A percentile compares a stretch with the other conserved stretches of the same genome.
Evolutionary conservation across 2,888 invertebrate genomes (phyloP).

Genomic region (Dryococelus australis): DNA sequence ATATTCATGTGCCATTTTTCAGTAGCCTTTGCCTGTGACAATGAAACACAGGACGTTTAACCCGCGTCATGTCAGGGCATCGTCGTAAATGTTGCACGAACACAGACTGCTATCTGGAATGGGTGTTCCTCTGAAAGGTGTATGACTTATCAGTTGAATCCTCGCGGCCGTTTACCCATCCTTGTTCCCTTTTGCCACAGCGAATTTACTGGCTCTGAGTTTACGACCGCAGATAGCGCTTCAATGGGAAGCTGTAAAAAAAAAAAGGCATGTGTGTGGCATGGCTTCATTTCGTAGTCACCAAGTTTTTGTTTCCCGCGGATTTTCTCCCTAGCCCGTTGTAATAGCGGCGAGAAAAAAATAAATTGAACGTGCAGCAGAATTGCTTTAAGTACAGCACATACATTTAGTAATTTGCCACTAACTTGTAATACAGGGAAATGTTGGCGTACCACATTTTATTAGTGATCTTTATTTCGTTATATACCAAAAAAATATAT

Average conservation of each 20-base stretch:
- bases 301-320: neutral
- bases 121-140: neutral
- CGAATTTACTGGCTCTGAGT: neutral
- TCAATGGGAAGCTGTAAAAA: neutral
- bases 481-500: too few species aligned
- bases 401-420: too few species aligned
- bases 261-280: neutral
- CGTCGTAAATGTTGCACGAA: neutral
- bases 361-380: too few species aligned
- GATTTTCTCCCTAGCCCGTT: neutral
- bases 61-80: neutral
- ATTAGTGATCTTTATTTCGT: too few species aligned
- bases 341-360: too few species aligned
- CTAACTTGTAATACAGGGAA: too few species aligned
- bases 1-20: too few species aligned
- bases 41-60: too few species aligned
- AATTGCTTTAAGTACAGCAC: too few species aligned
- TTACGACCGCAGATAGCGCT: slow-evolving; percentile 16
- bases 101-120: neutral
- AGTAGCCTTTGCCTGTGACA: too few species aligned
- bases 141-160: slow-evolving; percentile 18
- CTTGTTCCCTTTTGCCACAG: neutral
- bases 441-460: too few species aligned
- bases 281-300: neutral
- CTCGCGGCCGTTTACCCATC: slow-evolving; percentile 13